Evolutionary conservation across 2,888 invertebrate genomes (phyloP).

Genomic region (Dioctria rufipes): DNA sequence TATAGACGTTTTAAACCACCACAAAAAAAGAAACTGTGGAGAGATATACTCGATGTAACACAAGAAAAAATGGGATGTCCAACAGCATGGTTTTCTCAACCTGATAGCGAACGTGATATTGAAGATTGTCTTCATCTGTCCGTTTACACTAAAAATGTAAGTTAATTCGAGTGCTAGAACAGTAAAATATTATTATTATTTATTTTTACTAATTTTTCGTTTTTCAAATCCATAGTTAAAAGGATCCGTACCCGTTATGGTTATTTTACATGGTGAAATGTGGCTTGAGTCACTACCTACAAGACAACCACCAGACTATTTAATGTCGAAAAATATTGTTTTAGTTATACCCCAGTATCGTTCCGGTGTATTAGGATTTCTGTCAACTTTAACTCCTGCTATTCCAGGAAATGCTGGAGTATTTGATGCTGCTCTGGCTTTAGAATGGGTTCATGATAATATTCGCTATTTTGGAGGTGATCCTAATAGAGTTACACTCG

Average conservation of each 20-base stretch:
- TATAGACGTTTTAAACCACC: conserved; percentile 56
- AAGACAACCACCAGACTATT: conserved; percentile 62
- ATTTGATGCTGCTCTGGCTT: conserved; percentile 69
- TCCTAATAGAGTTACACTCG: conserved; percentile 68
- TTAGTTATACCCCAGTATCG: conserved; percentile 70
- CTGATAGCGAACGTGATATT: conserved; percentile 62
- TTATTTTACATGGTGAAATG: conserved; percentile 64
- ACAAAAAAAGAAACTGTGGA: conserved; percentile 53
- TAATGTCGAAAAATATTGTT: conserved; percentile 67
- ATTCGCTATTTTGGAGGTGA: conserved; percentile 71
- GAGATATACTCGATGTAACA: conserved; percentile 51
- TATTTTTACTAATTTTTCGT: background rate
- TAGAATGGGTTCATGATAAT: conserved; percentile 70
- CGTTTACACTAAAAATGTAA: conserved; percentile 57
- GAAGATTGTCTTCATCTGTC: conserved; percentile 59
- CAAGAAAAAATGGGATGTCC: conserved; percentile 52
- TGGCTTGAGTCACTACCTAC: conserved; percentile 62
- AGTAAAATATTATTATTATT: background rate
- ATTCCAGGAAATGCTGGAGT: conserved; percentile 72
- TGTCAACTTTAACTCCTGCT: conserved; percentile 69
- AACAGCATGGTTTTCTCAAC: conserved; percentile 52
- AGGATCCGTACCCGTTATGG: conserved; percentile 64
- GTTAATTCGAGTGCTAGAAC: conserved; percentile 25
- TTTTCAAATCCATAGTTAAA: conserved; percentile 58
- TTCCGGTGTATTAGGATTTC: conserved; percentile 70